Conservation (phyloP, 1,140 invertebrate species). For the Trachymyrmex septentrionalis region DNA sequence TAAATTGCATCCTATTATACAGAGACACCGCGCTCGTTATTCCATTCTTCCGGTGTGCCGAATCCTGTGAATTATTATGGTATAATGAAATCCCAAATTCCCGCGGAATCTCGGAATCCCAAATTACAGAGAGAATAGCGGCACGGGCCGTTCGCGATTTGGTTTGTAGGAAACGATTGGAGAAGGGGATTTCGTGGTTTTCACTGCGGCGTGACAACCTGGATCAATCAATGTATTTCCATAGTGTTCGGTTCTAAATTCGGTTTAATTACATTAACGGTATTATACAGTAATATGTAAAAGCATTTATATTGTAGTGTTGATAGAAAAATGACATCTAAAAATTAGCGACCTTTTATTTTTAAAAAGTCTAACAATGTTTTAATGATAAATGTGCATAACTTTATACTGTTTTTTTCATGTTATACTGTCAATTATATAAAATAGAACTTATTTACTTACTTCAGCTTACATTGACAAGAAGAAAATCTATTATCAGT, state of each 20-base stretch:
- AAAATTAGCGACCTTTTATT: too few species aligned
- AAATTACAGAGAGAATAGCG: not conserved
- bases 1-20: conserved; percentile 76
- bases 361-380: too few species aligned
- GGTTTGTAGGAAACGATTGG: not conserved
- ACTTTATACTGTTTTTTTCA: too few species aligned
- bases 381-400: too few species aligned
- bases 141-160: not conserved
- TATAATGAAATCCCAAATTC: conserved; percentile 38
- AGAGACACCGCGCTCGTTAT: conserved; percentile 15
- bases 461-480: too few species aligned
- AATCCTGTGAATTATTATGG: conserved; percentile 40
- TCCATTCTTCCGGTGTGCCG: conserved; percentile 39
- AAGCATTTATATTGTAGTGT: not conserved
- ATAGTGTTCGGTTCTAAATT: not conserved
- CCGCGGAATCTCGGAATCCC: not conserved
- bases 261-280: not conserved
- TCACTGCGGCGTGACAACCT: not conserved
- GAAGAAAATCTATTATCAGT: too few species aligned
- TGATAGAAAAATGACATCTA: too few species aligned
- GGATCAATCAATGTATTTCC: not conserved
- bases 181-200: not conserved
- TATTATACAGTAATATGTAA: not conserved
- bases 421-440: too few species aligned
- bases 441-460: too few species aligned